Evolutionary conservation across 2,888 invertebrate genomes (phyloP).

Genomic region (Pandemis cinnamomeana): DNA sequence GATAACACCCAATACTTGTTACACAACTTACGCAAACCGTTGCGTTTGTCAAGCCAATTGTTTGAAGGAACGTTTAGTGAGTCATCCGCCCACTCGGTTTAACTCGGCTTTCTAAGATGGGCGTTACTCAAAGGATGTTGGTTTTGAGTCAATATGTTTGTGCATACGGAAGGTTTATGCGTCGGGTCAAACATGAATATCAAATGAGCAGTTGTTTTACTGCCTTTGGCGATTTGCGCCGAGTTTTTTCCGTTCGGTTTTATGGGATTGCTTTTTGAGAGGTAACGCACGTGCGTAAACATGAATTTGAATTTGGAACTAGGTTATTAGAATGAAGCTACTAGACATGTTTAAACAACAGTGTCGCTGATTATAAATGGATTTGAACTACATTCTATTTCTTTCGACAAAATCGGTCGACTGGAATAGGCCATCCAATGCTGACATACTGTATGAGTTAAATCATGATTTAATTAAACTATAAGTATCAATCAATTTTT

Average conservation of each 20-base stretch:
- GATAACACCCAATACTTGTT: constrained; percentile 45
- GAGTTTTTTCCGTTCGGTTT: constrained; percentile 15
- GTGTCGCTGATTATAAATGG: neutral
- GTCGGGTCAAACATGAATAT: constrained; percentile 38
- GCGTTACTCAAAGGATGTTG: constrained; percentile 44
- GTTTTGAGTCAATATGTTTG: constrained; percentile 39
- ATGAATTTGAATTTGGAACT: neutral
- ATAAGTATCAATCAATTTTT: no score
- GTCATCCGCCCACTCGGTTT: constrained; percentile 48
- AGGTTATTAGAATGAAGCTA: neutral
- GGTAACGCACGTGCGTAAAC: constrained; percentile 1
- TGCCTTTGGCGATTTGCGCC: constrained; percentile 26
- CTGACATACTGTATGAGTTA: no score
- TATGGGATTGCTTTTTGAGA: constrained; percentile 16
- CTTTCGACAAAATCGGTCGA: no score
- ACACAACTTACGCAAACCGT: constrained; percentile 70
- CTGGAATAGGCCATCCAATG: no score
- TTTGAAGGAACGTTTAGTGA: constrained; percentile 59
- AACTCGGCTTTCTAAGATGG: constrained; percentile 49
- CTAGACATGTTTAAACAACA: neutral
- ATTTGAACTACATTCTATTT: no score
- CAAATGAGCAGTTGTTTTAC: constrained; percentile 36
- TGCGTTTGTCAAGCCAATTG: constrained; percentile 51
- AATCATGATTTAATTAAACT: no score
- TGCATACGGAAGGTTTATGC: constrained; percentile 39